Conservation (phyloP, 23 tunicate species). For the Trididemnum clinides region DNA sequence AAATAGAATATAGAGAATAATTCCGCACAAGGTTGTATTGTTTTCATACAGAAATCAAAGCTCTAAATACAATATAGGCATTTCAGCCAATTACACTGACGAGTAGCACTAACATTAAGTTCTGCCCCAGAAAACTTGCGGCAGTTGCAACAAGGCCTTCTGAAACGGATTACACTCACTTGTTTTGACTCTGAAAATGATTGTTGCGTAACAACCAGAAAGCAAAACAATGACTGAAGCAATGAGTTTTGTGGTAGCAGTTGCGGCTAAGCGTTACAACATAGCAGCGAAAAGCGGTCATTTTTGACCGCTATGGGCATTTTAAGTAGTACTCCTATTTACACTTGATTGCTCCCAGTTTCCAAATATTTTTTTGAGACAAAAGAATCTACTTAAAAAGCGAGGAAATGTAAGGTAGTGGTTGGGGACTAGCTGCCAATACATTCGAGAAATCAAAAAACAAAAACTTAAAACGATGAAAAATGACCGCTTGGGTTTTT, state of each 20-base stretch:
- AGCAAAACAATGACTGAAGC: neutral
- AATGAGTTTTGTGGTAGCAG: neutral
- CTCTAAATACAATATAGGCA: neutral
- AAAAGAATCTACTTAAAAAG: neutral
- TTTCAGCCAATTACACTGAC: neutral
- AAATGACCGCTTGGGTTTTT: too few relatives aligned
- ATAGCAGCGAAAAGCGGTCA: neutral
- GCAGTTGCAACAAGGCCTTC: neutral
- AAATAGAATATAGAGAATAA: neutral
- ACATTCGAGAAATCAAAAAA: neutral
- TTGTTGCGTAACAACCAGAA: neutral
- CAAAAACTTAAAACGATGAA: too few relatives aligned
- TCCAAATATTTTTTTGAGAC: neutral
- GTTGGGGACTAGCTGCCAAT: neutral
- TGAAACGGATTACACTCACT: neutral
- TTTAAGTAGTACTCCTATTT: conserved; percentile 2
- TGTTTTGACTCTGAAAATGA: neutral
- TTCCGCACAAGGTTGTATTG: neutral
- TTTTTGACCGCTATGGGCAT: neutral
- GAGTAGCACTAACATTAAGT: neutral
- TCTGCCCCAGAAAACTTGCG: too few relatives aligned
- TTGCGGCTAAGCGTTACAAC: neutral
- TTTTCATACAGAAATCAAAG: neutral
- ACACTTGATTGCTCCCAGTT: neutral
- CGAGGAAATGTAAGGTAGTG: neutral